Base-by-base conservation (phyloP, 2,888 invertebrate species). In the Spisula subtruncata region DNA sequence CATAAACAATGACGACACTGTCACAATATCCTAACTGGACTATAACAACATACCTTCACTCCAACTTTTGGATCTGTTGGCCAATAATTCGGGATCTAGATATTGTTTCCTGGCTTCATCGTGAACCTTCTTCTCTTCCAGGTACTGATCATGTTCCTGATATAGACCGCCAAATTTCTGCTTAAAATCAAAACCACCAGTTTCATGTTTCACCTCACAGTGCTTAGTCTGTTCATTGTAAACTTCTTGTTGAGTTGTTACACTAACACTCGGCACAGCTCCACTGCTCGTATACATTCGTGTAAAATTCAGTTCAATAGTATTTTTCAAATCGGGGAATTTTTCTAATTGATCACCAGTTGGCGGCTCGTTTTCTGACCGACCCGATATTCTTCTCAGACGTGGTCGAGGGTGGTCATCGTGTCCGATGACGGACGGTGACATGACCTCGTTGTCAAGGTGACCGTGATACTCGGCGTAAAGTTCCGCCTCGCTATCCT, bases 41-140 rank as follows among this genome's bases (percentile, higher is more conserved):
- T n/a, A n/a, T n/a, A n/a, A n/a, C n/a, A n/a, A n/a, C n/a, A 97
- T 84, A 95, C 95, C 95, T 91, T 94, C 93, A 92, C 95, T 95
- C 94, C 94, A 95, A 85, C 95, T 95, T 60, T 94, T 93, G 29
- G 93, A 91, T 35, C 95, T 90, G 25, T 51, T 82, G 12, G 87
- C 89, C 56, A 87, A 51, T 29, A 46, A 35, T 80, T 85, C 87
- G 5, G 16, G 35, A n/a, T 35, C 41, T n/a, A 85, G 56, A 46
- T 80, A 80, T 54, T 80, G 85, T 41, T 87, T 86, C 81, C 88
- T 83, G 87, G 81, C 51, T 66, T 87, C 71, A 66, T 89, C 82
- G 90, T 86, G 87, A 81, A 66, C 56, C 86, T 86, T 81, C 88
- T 86, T 88, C 16, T 94, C 95, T 56, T 89, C 89, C 82, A 94